These are phyloP conservation scores for Papilio dardanus DNA, from an alignment of 1,140 invertebrate species.

Conservation along the genomic window DNA sequence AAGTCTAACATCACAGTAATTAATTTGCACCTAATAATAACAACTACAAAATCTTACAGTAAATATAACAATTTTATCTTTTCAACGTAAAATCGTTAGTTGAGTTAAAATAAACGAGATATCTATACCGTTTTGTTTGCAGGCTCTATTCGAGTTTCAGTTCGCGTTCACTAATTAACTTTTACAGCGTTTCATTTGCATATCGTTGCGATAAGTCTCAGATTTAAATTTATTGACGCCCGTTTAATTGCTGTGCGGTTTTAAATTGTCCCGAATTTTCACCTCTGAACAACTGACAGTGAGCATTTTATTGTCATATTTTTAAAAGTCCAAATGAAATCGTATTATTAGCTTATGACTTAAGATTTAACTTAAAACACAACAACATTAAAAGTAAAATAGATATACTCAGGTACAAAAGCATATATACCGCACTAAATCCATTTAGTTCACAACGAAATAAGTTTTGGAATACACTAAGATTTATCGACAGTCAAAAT, in stretches of 20 bases:
- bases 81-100: background rate
- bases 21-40: no score
- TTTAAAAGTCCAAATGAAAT: background rate
- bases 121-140: background rate
- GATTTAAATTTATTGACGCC: conserved; percentile 52
- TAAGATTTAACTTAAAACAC: no score
- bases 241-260: conserved; percentile 33
- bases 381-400: background rate
- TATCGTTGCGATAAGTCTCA: conserved; percentile 48
- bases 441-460: conserved; percentile 45
- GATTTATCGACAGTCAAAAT: conserved; percentile 60
- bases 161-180: background rate
- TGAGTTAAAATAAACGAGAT: background rate
- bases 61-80: background rate
- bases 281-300: background rate
- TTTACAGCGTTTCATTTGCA: conserved; percentile 42
- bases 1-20: no score
- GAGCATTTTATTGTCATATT: background rate
- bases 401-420: background rate
- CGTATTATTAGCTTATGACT: no score
- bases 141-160: conserved; percentile 1
- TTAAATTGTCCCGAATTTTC: conserved; percentile 9
- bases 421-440: conserved; percentile 14
- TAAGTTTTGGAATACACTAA: conserved; percentile 56
- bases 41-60: no score